Conservation (phyloP, 2,888 invertebrate species). For the Agrilus cyanescens region DNA sequence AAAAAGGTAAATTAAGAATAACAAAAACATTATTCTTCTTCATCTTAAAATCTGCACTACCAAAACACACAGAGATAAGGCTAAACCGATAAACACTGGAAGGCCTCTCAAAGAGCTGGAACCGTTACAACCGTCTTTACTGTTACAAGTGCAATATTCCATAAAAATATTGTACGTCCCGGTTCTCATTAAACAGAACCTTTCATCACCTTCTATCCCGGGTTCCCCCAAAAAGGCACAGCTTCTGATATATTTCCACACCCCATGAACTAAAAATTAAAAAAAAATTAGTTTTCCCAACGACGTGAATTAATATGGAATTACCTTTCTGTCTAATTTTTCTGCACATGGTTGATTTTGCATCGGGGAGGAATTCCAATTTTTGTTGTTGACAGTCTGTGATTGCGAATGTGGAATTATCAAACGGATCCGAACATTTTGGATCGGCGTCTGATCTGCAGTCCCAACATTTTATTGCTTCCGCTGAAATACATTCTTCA, state of each 20-base stretch:
- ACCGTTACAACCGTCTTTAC: conserved; percentile 82
- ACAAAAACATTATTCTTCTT: no score
- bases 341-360: conserved; percentile 74
- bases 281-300: neutral
- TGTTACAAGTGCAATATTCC: conserved; percentile 87
- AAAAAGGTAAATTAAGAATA: no score
- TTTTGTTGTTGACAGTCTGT: conserved; percentile 43
- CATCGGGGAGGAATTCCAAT: conserved; percentile 49
- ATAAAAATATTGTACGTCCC: conserved; percentile 89
- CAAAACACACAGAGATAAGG: no score
- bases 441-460: conserved; percentile 83
- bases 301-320: neutral
- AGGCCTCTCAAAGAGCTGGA: conserved; percentile 28
- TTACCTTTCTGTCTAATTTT: conserved; percentile 84
- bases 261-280: conserved; percentile 57
- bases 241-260: conserved; percentile 78
- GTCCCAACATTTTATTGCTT: conserved; percentile 78
- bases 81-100: no score
- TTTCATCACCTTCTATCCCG: conserved; percentile 79
- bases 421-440: conserved; percentile 85
- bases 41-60: no score
- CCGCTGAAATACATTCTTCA: conserved; percentile 36
- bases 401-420: conserved; percentile 77
- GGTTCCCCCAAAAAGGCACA: conserved; percentile 87
- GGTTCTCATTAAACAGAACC: conserved; percentile 81